These are phyloP conservation scores for Trachythela sp. DNA, from an alignment of 64 coral and sea anemone genomes.

Conservation along the genomic window DNA sequence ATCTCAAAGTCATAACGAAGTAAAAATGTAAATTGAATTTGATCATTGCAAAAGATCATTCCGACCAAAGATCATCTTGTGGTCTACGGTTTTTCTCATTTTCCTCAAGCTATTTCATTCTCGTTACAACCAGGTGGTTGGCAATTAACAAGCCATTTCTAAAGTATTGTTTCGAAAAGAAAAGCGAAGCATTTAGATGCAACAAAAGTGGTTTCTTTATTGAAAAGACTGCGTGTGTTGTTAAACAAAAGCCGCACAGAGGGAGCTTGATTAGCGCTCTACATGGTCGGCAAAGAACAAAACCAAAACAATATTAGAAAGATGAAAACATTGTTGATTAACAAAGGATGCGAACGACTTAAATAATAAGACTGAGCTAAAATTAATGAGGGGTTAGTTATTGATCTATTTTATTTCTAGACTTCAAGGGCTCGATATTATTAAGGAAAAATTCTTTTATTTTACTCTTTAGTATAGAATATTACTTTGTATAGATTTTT, in stretches of 20 bases:
- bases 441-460: not conserved
- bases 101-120: not conserved
- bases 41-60: not conserved
- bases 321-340: slow-evolving; percentile 29
- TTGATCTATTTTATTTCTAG: slow-evolving; percentile 10
- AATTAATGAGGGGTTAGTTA: not conserved
- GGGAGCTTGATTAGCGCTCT: slow-evolving; percentile 27
- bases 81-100: not conserved
- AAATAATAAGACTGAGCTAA: not conserved
- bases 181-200: slow-evolving; percentile 5
- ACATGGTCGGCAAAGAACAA: slow-evolving; percentile 30
- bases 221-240: slow-evolving; percentile 8
- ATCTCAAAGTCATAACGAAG: not conserved
- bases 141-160: slow-evolving; percentile 8
- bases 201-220: slow-evolving; percentile 28
- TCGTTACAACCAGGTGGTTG: slow-evolving; percentile 26
- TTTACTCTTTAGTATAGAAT: not conserved
- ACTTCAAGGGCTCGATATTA: not conserved
- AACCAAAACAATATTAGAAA: slow-evolving; percentile 22
- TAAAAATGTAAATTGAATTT: not conserved
- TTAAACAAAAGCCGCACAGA: slow-evolving; percentile 21
- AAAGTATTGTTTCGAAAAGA: not conserved
- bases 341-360: slow-evolving; percentile 17
- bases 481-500: not conserved
- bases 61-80: no score